Evolutionary conservation across 2,113 vertebrate genomes (phyloP).

Genomic region (Triplophysa siluroides): DNA sequence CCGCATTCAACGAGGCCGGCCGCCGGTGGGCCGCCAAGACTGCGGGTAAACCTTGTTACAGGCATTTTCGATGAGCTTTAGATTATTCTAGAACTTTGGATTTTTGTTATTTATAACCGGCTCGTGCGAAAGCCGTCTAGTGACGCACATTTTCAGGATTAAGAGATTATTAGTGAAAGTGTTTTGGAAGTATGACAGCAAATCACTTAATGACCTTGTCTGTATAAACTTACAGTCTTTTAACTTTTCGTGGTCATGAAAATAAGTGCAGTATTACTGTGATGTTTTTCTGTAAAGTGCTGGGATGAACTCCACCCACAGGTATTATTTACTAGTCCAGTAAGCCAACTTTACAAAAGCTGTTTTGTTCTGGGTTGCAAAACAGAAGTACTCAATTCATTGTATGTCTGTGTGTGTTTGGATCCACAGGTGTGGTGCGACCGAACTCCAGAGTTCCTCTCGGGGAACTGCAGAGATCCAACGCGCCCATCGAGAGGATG

Average conservation of each 20-base stretch:
- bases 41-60: slow-evolving; percentile 70
- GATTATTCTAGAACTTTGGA: slow-evolving; percentile 13
- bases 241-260: too few relatives aligned
- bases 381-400: neutral
- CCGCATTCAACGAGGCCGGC: slow-evolving; percentile 86
- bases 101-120: slow-evolving; percentile 40
- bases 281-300: too few relatives aligned
- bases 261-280: too few relatives aligned
- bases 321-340: too few relatives aligned
- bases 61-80: neutral
- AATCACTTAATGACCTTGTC: too few relatives aligned
- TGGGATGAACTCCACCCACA: too few relatives aligned
- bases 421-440: slow-evolving; percentile 75
- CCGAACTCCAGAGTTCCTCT: slow-evolving; percentile 77
- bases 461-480: slow-evolving; percentile 84
- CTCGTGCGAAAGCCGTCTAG: neutral
- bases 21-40: slow-evolving; percentile 79
- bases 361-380: neutral
- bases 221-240: too few relatives aligned
- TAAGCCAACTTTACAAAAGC: too few relatives aligned
- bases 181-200: neutral
- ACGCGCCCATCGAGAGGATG: slow-evolving; percentile 81
- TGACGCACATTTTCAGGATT: slow-evolving; percentile 39
- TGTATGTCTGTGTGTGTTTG: slow-evolving; percentile 15
- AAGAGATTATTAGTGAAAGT: neutral